Evolutionary conservation across 2,888 invertebrate genomes (phyloP), one percentile per base, ranked within the genome.

Genomic region (Rhynchonema sp.): DNA sequence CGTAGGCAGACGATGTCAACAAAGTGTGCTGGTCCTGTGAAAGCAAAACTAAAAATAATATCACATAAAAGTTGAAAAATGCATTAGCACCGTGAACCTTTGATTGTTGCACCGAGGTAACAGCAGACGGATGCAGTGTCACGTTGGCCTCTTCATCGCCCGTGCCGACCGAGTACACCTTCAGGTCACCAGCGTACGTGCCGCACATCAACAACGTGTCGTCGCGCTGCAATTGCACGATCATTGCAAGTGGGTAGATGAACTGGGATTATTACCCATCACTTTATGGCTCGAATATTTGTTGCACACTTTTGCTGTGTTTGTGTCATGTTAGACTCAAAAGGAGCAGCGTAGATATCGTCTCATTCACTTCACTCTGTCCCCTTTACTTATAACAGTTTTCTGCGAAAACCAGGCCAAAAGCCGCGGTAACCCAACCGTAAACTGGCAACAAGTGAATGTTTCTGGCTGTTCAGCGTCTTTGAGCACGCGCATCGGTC

Each of bases 151-250:
- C 86, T 69, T 90, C 89, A 64, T 73, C 81, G 23, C 86, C 88
- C 55, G 84, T 84, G 68, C 84, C 83, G 52, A 87, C 75, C 74
- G 89, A 91, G 74, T 85, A 88, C 66, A 88, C 80, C 70, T 88
- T 84, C 23, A 94, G 82, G 72, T 92, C 90, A 22, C 96, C 96
- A 46, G 83, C 81, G 64, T 87, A 87, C 1, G 90, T 89, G 56
- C 94, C 94, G 38, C 38, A 38, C 38, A 38, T 6, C 38, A 38
- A 17, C 38, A 38, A 17, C 17, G 38, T 13, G 17, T 38, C 38
- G 38, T 38, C 38, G 38, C 6, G 38, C 38, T 38, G n/a, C n/a
- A n/a, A n/a, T n/a, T n/a, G n/a, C n/a, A n/a, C n/a, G n/a, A n/a
- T n/a, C n/a, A n/a, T n/a, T n/a, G n/a, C n/a, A n/a, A n/a, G n/a